Percentiles rank a stretch among this genome's conserved stretches.
Evolutionary conservation across 2,888 invertebrate species (phyloP).

Genomic region (Tillus elongatus): DNA sequence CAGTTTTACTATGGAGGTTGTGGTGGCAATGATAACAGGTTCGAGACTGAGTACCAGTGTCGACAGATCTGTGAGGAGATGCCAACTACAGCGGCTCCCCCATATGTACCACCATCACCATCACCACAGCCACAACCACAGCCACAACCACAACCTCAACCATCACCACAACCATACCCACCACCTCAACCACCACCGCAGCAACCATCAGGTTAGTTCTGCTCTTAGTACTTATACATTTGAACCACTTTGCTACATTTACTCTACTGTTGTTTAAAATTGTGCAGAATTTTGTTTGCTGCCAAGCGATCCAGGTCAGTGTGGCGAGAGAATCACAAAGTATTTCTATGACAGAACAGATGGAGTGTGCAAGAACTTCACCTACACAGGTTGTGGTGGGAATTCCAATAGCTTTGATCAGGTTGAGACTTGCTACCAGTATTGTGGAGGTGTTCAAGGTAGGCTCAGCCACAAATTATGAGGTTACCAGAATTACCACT

Average conservation of each 20-base stretch:
- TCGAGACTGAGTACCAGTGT: conserved; percentile 59
- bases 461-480: no score
- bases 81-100: no score
- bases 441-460: conserved; percentile 58
- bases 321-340: conserved; percentile 47
- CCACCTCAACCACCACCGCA: conserved; percentile 13
- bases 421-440: conserved; percentile 59
- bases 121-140: no score
- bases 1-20: conserved; percentile 88
- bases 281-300: conserved; percentile 59
- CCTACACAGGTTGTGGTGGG: conserved; percentile 73
- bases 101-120: conserved; percentile 41
- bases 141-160: conserved; percentile 25
- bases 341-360: conserved; percentile 66
- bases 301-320: conserved; percentile 58
- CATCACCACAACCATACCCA: conserved; percentile 13
- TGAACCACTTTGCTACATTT: no score
- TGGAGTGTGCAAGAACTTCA: conserved; percentile 69
- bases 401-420: conserved; percentile 70
- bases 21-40: conserved; percentile 85
- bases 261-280: no score
- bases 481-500: no score
- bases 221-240: background rate
- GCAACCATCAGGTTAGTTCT: background rate
- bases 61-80: conserved; percentile 51